These are phyloP conservation scores for Accipiter cooperii DNA, from an alignment of 2,113 vertebrate species.

Conservation along the genomic window DNA sequence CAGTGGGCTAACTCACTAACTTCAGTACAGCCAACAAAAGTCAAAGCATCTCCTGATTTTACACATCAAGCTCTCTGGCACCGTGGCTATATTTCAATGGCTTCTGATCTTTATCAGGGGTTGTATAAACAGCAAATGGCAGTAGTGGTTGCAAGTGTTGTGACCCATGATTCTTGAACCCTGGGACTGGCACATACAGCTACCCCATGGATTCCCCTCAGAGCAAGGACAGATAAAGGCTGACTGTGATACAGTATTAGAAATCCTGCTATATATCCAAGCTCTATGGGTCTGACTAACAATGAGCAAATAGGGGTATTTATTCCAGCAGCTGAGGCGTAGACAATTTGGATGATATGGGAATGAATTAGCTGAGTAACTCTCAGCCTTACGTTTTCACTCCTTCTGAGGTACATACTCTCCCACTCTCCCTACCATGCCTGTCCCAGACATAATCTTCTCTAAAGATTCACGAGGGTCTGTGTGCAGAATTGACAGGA, in stretches of 20 bases:
- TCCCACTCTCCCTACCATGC: constrained; percentile 2
- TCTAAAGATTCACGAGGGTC: constrained; percentile 8
- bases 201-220: not conserved
- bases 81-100: not conserved
- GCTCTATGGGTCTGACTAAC: not conserved
- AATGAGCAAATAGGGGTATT: not conserved
- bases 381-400: not conserved
- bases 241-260: not conserved
- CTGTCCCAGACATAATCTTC: constrained; percentile 55
- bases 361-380: constrained; percentile 43
- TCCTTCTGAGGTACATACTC: not conserved
- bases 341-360: constrained; percentile 40
- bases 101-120: not conserved
- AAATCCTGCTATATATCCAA: not conserved
- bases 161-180: not conserved
- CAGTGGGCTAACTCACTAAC: not conserved
- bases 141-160: not conserved
- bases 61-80: not conserved
- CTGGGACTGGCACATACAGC: not conserved
- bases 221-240: not conserved
- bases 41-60: not conserved
- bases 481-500: constrained; percentile 33
- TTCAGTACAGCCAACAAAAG: not conserved
- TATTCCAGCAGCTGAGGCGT: constrained; percentile 23
- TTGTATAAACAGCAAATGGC: not conserved